phyloP scores from a whole-genome alignment of 2,888 invertebrate genomes.

The Amitus sp. region DNA sequence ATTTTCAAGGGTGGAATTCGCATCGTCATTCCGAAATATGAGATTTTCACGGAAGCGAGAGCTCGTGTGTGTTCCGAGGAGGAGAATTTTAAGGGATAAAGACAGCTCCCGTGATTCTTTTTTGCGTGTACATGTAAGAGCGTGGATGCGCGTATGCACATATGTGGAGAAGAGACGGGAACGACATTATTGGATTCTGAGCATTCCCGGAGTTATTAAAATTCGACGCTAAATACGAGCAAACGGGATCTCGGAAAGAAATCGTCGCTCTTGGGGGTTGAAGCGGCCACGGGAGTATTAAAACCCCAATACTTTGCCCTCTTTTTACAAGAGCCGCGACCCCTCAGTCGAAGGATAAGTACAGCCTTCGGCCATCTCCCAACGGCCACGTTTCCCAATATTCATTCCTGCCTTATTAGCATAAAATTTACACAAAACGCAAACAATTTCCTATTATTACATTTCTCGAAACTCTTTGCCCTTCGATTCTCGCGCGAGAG shows the following conservation, averaged over 20 bases:
- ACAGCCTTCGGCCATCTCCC: too few relatives aligned
- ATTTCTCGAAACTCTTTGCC: too few relatives aligned
- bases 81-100: conserved; percentile 48
- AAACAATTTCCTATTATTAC: too few relatives aligned
- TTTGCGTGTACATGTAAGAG: conserved; percentile 29
- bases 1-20: conserved; percentile 54
- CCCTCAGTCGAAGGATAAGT: conserved; percentile 8
- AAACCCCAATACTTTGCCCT: conserved; percentile 51
- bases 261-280: conserved; percentile 43
- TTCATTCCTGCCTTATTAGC: too few relatives aligned
- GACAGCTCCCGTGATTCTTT: conserved; percentile 40
- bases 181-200: conserved; percentile 64
- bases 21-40: conserved; percentile 60
- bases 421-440: too few relatives aligned
- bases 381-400: too few relatives aligned
- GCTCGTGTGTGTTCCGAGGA: conserved; percentile 40
- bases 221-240: conserved; percentile 61
- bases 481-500: too few relatives aligned
- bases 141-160: conserved; percentile 28
- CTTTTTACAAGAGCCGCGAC: conserved; percentile 44
- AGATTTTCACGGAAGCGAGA: conserved; percentile 52
- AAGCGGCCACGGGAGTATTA: conserved; percentile 59
- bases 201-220: conserved; percentile 64
- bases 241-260: conserved; percentile 43
- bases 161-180: conserved; percentile 41